Evolutionary conservation across 2,797 vertebrate genomes (phyloP).

Genomic region (Danionella dracula): DNA sequence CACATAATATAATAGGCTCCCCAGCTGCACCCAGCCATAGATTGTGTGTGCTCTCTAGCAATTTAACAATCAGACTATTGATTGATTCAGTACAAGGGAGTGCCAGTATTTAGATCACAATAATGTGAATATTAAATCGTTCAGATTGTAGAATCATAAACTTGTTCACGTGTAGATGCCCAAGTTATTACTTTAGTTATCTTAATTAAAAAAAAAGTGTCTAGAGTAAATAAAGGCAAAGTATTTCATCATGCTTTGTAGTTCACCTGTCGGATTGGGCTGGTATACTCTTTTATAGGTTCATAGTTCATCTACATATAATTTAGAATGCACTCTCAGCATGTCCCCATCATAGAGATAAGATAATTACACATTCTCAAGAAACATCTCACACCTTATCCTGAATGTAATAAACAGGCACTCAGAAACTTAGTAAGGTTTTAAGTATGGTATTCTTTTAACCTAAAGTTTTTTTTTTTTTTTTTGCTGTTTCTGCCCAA

Average conservation of each 20-base stretch:
- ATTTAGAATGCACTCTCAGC: neutral
- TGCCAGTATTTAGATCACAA: constrained; percentile 2
- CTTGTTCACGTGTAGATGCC: too few species aligned
- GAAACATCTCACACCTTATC: neutral
- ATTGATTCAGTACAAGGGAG: constrained; percentile 4
- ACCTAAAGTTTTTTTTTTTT: too few species aligned
- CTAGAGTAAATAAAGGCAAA: too few species aligned
- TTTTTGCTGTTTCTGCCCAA: too few species aligned
- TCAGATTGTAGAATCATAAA: neutral
- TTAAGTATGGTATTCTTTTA: too few species aligned
- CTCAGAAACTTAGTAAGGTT: too few species aligned
- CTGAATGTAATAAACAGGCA: neutral
- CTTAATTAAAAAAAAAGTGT: too few species aligned
- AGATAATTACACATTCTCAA: neutral
- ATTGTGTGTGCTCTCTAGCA: constrained; percentile 13
- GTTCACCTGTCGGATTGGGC: neutral
- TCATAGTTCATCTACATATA: neutral
- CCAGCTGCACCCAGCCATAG: constrained; percentile 35
- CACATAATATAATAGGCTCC: constrained; percentile 11
- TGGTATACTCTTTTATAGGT: neutral
- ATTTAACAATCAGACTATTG: constrained; percentile 27
- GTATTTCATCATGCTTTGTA: too few species aligned
- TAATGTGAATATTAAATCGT: constrained; percentile 1
- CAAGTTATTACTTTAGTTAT: too few species aligned
- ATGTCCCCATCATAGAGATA: neutral